phyloP scores from a whole-genome alignment of 2,797 vertebrate genomes.

The Oreonectes daqikongensis region DNA sequence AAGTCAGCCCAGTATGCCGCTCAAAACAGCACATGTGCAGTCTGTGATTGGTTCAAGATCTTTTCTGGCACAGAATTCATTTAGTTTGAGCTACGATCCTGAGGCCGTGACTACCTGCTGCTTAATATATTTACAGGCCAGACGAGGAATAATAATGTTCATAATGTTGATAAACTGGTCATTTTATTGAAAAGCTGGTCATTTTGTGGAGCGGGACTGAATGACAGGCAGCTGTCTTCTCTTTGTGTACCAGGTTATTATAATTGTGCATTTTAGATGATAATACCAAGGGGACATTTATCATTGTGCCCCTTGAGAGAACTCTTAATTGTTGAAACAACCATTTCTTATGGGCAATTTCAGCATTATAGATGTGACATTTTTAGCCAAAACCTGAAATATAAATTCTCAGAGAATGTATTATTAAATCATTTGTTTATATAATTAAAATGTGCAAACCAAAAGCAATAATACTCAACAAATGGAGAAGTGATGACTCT shows the following conservation, averaged over 20 bases:
- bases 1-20: not conserved
- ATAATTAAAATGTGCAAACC: too few species aligned
- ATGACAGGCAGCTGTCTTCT: constrained; percentile 29
- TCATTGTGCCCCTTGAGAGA: too few species aligned
- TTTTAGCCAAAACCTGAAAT: too few species aligned
- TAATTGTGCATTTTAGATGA: not conserved
- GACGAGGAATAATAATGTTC: too few species aligned
- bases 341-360: too few species aligned
- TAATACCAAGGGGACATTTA: too few species aligned
- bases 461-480: too few species aligned
- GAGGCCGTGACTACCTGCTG: constrained; percentile 8
- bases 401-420: too few species aligned
- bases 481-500: too few species aligned
- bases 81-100: constrained; percentile 4
- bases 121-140: constrained; percentile 27
- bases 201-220: constrained; percentile 42
- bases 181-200: constrained; percentile 56
- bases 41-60: not conserved
- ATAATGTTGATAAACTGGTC: constrained; percentile 55
- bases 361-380: too few species aligned
- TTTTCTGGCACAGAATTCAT: not conserved
- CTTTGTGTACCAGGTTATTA: constrained; percentile 4
- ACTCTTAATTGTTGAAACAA: too few species aligned
- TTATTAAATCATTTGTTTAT: too few species aligned
- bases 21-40: not conserved